Conservation (phyloP, 1,140 invertebrate genomes). For the Orius insidiosus region DNA sequence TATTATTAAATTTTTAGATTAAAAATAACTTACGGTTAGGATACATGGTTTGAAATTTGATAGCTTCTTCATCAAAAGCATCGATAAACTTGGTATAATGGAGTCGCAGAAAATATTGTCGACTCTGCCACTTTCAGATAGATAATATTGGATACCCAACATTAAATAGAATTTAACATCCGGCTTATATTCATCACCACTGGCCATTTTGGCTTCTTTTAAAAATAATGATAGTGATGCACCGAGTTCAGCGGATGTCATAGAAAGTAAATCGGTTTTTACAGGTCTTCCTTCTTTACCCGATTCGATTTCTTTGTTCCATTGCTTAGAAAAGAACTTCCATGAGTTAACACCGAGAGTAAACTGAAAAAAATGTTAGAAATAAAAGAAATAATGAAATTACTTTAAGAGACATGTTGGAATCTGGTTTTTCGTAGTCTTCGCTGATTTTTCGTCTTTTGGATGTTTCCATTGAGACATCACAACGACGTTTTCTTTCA, state of each 20-base stretch:
- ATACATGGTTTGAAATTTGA: conserved; percentile 36
- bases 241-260: conserved; percentile 78
- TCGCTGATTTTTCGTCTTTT: too few relatives aligned
- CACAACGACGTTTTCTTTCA: too few relatives aligned
- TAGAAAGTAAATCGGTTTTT: conserved; percentile 70
- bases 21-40: background rate
- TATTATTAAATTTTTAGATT: conserved; percentile 23
- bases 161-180: conserved; percentile 89
- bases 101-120: conserved; percentile 90
- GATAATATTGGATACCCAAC: conserved; percentile 84
- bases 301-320: conserved; percentile 69
- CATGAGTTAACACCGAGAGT: conserved; percentile 71
- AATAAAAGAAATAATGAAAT: too few relatives aligned
- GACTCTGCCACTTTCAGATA: conserved; percentile 82
- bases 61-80: conserved; percentile 70
- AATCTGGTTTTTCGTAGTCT: too few relatives aligned
- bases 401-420: conserved; percentile 14
- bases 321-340: conserved; percentile 64
- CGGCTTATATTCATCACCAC: conserved; percentile 74
- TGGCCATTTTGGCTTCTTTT: conserved; percentile 74
- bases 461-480: too few relatives aligned
- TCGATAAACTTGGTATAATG: conserved; percentile 86
- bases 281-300: conserved; percentile 55
- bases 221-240: conserved; percentile 79
- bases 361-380: too few relatives aligned